phyloP scores from a whole-genome alignment of 2,113 vertebrate species.

The Struthio camelus region DNA sequence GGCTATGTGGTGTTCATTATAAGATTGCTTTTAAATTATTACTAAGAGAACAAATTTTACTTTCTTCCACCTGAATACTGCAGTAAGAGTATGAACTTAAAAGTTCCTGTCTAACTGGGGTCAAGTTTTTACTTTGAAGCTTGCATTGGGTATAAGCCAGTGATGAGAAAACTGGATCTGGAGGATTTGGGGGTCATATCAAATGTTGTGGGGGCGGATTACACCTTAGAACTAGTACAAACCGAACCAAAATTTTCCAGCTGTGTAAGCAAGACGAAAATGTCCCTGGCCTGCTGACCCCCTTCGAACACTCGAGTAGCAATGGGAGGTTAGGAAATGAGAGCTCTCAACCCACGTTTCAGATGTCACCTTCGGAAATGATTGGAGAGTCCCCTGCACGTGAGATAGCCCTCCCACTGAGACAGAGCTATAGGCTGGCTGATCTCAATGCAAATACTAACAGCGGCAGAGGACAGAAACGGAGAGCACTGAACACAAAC shows the following conservation, averaged over 20 bases:
- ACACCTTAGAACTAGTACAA: background rate
- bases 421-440: background rate
- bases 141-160: background rate
- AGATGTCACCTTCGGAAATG: background rate
- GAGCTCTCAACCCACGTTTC: background rate
- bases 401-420: background rate
- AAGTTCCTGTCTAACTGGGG: background rate
- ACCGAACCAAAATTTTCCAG: background rate
- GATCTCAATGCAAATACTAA: background rate
- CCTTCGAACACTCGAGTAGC: background rate
- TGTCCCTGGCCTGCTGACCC: background rate
- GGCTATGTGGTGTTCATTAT: rapidly evolving
- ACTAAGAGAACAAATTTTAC: background rate
- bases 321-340: background rate
- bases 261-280: background rate
- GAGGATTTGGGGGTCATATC: background rate
- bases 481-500: rapidly evolving
- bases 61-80: too few relatives aligned
- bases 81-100: background rate
- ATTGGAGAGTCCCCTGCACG: background rate
- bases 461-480: background rate
- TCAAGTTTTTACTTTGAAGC: background rate
- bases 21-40: background rate
- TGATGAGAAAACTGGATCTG: background rate
- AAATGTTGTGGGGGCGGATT: background rate